Evolutionary conservation across 2,797 vertebrate genomes (phyloP), one percentile per base, ranked within the genome.

Genomic region (Semaprochilodus insignis): DNA sequence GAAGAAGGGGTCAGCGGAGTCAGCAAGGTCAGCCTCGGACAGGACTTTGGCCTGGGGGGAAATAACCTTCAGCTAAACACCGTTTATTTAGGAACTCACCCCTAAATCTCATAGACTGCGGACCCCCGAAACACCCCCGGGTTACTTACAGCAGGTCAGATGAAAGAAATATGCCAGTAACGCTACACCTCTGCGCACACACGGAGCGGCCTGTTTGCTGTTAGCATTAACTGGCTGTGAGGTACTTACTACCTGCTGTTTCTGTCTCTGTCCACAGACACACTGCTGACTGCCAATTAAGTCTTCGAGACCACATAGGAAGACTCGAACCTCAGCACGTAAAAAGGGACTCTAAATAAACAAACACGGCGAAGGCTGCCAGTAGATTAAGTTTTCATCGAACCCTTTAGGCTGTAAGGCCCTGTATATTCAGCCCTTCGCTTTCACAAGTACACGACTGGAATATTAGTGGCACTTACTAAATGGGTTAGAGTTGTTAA

Each of bases 201-300:
- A 60, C 57, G 73, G 62, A 62, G 25, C 5, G 16, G 73, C 85
- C 83, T 88, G 83, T 85, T 31, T 48, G 70, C 85, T 85, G 91
- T 85, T 90, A 88, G 72, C 25, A 54, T 59, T 94, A 92, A 90
- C 94, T 91, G 87, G 92, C 94, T 95, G 95, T 94, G 94, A 94
- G 92, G 92, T 93, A 94, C 95, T 95, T 95, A 93, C 94, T 94
- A 93, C 94, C 95, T 95, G 94, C 94, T 95, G 95, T 74, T 86
- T 92, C 62, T 79, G 74, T 51, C 62, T 66, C 78, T 75, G 69
- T 75, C 27, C 31, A 66, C 63, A 66, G 60, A 62, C 44, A 82
- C 23, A 31, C 27, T 54, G 65, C 21, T 51, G 21, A 75, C 72
- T 57, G 80, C 31, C 63, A 66, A 66, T 66, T 66, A 66, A 66